Base-by-base conservation (phyloP, 2,113 vertebrate species). In the Furnarius figulus region DNA sequence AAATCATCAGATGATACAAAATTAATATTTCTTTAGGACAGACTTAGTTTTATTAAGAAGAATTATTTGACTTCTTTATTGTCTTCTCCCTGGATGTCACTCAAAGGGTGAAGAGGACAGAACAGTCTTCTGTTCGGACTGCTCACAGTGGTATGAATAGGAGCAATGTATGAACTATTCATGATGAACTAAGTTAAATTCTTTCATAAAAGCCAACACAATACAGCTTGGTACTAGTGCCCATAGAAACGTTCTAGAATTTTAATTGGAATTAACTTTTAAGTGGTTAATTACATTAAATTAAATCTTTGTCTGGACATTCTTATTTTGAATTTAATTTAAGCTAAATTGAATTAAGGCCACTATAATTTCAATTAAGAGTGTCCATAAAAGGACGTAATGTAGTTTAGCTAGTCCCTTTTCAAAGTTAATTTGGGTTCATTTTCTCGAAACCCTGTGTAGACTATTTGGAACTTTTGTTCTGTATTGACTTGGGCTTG, bases 341-440 rank as follows among this genome's bases (percentile, higher is more conserved):
- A 85, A 89, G 40, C 66, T 87, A 87, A 91, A 96, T 95, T 95
- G 74, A 95, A 96, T 96, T 81, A 94, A 94, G 73, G 73, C 65
- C 93, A 92, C 77, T 94, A 89, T 90, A 95, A 95, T 93, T 96
- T 95, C 91, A 96, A 94, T 89, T 95, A 95, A 87, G 73, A 89
- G 80, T 95, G 91, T 91, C 80, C 87, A 94, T 95, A 92, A 95
- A 94, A 89, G 49, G 91, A 92, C 44, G 75, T 72, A 95, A 95
- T 87, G 70, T n/a, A 85, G 81, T 92, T 87, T 86, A 95, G 75
- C 35, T 76, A 85, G 72, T 82, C 40, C 47, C 66, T 93, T 96
- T 95, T 91, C 89, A 95, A 91, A 94, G 70, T 85, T 91, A 91
- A 91, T 95, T 91, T 95, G 84, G 62, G 92, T 92, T 96, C 24